Base-by-base conservation (phyloP, 2,888 invertebrate genomes). In the Bursaphelenchus okinawaensis region DNA sequence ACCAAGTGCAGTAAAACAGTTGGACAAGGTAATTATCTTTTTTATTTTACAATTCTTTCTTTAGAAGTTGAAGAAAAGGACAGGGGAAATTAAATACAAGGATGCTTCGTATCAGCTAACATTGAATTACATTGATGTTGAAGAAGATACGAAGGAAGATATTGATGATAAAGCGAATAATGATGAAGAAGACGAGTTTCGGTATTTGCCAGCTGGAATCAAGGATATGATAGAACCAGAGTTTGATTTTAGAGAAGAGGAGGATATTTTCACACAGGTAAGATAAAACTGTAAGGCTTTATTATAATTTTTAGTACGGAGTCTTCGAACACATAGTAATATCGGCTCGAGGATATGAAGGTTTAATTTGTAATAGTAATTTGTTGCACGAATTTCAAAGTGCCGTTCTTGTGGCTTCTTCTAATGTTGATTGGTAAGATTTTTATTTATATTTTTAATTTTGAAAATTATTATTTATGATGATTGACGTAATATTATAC, bases 391-490 rank as follows among this genome's bases (percentile, higher is more conserved):
- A 40, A 40, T n/a, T 40, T 40, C 40, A 40, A 40, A 40, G 40
- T 55, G 55, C 28, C 9, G 55, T 23, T 7, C 9, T 55, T 6
- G 26, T 23, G 1, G 6, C 28, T 55, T 9, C 22, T 55, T 20
- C 54, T n/a, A 54, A n/a, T 8, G 24, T 20, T 23, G 57, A 28
- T 56, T 29, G 19, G 22, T 26, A 23, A 56, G 52, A 62, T 60
- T 60, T 60, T 27, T 16, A 22, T n/a, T 24, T 20, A 4, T 1
- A 68, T 83, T n/a, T n/a, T n/a, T n/a, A n/a, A n/a, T n/a, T n/a
- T n/a, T n/a, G n/a, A n/a, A n/a, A n/a, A n/a, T n/a, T n/a, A n/a
- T n/a, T n/a, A n/a, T n/a, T n/a, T n/a, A n/a, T n/a, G n/a, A n/a
- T n/a, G n/a, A n/a, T n/a, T n/a, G n/a, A n/a, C n/a, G n/a, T n/a